Evolutionary conservation across 2,888 invertebrate genomes (phyloP).

Genomic region (Tetropium fuscum): DNA sequence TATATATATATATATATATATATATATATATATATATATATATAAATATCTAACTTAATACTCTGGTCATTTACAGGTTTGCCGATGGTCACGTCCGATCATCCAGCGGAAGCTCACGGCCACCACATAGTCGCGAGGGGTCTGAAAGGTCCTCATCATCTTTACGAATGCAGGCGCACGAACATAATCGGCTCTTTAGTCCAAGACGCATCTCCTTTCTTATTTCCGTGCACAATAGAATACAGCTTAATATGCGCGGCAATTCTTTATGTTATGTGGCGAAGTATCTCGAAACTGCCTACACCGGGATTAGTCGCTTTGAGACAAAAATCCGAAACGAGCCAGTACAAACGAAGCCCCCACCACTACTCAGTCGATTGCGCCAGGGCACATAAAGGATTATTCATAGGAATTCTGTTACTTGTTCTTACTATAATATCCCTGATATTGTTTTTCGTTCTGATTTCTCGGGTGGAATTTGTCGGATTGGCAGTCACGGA

Average conservation of each 20-base stretch:
- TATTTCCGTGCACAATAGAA: conserved; percentile 96
- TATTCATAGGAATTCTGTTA: conserved; percentile 73
- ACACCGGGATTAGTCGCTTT: conserved; percentile 43
- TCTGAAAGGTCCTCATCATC: conserved; percentile 86
- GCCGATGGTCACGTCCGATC: conserved; percentile 57
- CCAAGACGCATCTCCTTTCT: conserved; percentile 69
- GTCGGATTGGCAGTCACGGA: conserved; percentile 47
- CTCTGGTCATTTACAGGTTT: conserved; percentile 52
- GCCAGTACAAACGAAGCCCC: conserved; percentile 77
- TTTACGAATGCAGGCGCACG: conserved; percentile 89
- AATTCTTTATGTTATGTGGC: conserved; percentile 97
- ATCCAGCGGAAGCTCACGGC: conserved; percentile 60
- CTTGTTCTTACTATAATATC: conserved; percentile 92
- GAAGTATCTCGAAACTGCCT: conserved; percentile 81
- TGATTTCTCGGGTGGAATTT: conserved; percentile 43
- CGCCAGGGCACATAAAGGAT: conserved; percentile 91
- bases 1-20: too few species aligned
- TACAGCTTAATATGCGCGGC: conserved; percentile 97
- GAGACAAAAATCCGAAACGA: conserved; percentile 63
- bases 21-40: too few species aligned
- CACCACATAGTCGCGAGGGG: conserved; percentile 82
- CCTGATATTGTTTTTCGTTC: conserved; percentile 59
- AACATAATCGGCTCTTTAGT: conserved; percentile 88
- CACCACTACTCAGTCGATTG: conserved; percentile 95
- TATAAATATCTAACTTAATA: too few species aligned